Evolutionary conservation across 37 sponge, comb jelly and placozoan genomes (phyloP), one percentile per base, ranked within the genome.

Genomic region (Corticium candelabrum): DNA sequence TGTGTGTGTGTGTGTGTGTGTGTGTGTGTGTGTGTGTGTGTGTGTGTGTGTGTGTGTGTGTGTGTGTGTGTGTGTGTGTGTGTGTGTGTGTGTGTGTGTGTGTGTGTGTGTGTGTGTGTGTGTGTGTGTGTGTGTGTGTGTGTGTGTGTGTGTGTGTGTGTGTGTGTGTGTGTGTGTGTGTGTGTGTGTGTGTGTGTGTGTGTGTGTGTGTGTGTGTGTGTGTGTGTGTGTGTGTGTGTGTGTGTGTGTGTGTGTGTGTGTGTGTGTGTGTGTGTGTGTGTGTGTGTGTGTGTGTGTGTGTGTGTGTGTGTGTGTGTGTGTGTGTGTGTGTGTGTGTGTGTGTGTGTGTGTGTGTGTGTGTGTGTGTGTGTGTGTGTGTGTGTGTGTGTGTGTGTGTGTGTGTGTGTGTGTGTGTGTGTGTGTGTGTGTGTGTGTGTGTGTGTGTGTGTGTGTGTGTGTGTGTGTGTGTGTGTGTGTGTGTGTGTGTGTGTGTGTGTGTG

Each of bases 51-150:
- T 78, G 33, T 29, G 33, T 78, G 67, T 31, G 68, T 11, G 35
- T 15, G 69, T 40, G 36, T 38, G 41, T 30, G 68, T 40, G 80
- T 38, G 35, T 69, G 21, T 3, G 33, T 30, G 40, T 74, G 41
- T 74, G 40, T 76, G 70, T 82, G 82, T 31, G 68, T 82, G 77
- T 76, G 83, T 82, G 77, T 82, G 83, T 82, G 83, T 82, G 82
- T 82, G 76, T 75, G 76, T 75, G 76, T 32, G 56, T 21, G 11
- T 43, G 56, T 43, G 56, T 43, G 56, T 43, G 56, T 43, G 56
- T 43, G 56, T 43, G 56, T 43, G 56, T 43, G 40, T 43, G 56
- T 43, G 56, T 43, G 37, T 33, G 38, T 2, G 15, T 37, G 11
- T 3, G 67, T 78, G 78, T 56, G 62, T 43, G 78, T 78, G 36